Percentiles rank a stretch among this genome's conserved stretches.
phyloP scores from a whole-genome alignment of 2,113 vertebrate species.

The Lipophrys pholis region DNA sequence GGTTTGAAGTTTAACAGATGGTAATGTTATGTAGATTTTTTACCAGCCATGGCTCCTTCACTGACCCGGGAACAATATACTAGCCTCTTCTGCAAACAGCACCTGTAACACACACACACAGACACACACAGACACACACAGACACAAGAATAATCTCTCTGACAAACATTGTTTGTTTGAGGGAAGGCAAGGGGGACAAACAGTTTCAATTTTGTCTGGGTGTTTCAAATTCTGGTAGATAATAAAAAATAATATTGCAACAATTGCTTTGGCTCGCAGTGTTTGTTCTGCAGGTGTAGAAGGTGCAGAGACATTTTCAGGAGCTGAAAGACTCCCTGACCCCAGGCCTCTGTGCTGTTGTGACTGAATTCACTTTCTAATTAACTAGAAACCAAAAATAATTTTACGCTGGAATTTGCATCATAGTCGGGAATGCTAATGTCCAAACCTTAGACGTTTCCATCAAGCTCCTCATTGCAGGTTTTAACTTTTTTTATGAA shows the following conservation, averaged over 20 bases:
- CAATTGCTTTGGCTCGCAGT: conserved; percentile 19
- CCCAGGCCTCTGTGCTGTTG: conserved; percentile 52
- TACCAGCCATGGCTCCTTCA: conserved; percentile 55
- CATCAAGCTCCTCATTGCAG: conserved; percentile 27
- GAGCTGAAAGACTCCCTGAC: conserved; percentile 45
- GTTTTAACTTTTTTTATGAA: background rate
- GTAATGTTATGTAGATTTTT: conserved; percentile 77
- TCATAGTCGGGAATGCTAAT: conserved; percentile 55
- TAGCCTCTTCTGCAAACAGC: conserved; percentile 58
- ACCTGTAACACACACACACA: conserved; percentile 75
- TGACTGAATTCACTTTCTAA: conserved; percentile 66
- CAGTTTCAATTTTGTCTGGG: conserved; percentile 49
- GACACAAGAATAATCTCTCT: conserved; percentile 53
- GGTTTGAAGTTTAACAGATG: conserved; percentile 81
- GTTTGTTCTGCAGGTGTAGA: conserved; percentile 47
- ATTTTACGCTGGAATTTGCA: conserved; percentile 53
- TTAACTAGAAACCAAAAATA: conserved; percentile 57
- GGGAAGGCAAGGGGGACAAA: conserved; percentile 42
- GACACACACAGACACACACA: conserved; percentile 51
- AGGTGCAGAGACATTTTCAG: background rate
- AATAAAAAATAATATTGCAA: conserved; percentile 44
- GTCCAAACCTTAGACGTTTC: conserved; percentile 20
- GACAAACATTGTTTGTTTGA: conserved; percentile 63
- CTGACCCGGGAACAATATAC: conserved; percentile 67
- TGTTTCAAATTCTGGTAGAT: conserved; percentile 56